Evolutionary conservation across 2,113 vertebrate genomes (phyloP).

Genomic region (Charina bottae): DNA sequence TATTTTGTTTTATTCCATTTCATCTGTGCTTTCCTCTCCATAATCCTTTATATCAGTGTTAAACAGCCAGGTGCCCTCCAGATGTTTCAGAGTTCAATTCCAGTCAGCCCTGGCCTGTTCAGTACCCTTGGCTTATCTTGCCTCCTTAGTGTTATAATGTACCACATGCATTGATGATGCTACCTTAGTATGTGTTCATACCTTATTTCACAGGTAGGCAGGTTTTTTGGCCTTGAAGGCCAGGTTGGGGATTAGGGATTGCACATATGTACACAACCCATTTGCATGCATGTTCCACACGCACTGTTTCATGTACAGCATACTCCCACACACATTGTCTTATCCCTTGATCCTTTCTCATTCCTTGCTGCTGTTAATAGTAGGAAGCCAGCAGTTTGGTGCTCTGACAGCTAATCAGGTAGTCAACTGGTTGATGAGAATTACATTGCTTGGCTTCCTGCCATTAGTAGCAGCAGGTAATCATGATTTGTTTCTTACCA

Average conservation of each 20-base stretch:
- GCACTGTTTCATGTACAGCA: not conserved
- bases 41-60: not conserved
- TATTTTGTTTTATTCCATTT: not conserved
- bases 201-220: too few relatives aligned
- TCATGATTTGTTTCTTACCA: not conserved
- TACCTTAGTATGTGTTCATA: not conserved
- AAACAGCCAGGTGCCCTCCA: too few relatives aligned
- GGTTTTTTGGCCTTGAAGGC: too few relatives aligned
- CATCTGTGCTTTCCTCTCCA: not conserved
- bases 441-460: not conserved
- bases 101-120: too few relatives aligned
- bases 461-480: not conserved
- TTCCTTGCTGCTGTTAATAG: not conserved
- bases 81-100: too few relatives aligned
- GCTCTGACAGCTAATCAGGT: not conserved
- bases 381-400: not conserved
- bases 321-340: not conserved
- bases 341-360: not conserved
- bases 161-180: not conserved
- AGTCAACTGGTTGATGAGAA: not conserved
- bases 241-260: too few relatives aligned
- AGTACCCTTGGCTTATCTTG: too few relatives aligned
- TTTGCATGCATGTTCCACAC: too few relatives aligned
- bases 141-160: not conserved
- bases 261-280: too few relatives aligned